These are phyloP conservation scores for Polypedilum vanderplanki DNA, from an alignment of 1,140 invertebrate species.

Conservation along the genomic window DNA sequence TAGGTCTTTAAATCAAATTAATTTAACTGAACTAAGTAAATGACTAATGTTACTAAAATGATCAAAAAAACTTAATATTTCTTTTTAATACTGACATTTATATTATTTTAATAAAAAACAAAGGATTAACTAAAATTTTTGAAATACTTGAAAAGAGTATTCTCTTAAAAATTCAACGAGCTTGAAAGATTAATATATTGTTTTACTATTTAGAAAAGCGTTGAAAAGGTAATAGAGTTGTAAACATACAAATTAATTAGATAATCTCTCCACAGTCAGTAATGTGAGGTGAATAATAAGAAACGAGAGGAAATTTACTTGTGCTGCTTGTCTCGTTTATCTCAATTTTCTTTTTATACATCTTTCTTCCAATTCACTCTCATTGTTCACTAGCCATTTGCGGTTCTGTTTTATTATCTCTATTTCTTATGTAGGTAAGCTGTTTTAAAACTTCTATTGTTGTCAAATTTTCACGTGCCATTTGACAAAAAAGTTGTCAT, in stretches of 20 bases:
- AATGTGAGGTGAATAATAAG: neutral
- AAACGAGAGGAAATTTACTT: neutral
- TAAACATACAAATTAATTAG: neutral
- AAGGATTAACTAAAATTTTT: too few species aligned
- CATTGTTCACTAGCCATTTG: neutral
- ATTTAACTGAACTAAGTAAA: too few species aligned
- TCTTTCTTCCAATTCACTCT: neutral
- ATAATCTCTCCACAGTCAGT: neutral
- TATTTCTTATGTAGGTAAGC: neutral
- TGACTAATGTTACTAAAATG: too few species aligned
- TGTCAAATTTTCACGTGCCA: slow-evolving; percentile 1
- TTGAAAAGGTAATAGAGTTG: neutral
- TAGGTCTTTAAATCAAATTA: too few species aligned
- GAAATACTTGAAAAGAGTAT: too few species aligned
- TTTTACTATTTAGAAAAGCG: too few species aligned
- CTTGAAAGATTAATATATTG: too few species aligned
- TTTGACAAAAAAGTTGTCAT: neutral
- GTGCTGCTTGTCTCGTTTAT: neutral
- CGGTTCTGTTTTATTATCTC: neutral
- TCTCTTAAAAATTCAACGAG: too few species aligned
- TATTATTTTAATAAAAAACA: too few species aligned
- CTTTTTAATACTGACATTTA: too few species aligned
- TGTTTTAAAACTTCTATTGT: slow-evolving; percentile 9
- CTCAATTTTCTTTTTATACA: neutral
- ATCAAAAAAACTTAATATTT: too few species aligned